phyloP scores from a whole-genome alignment of 2,888 invertebrate genomes.

The Lobophora halterata region DNA sequence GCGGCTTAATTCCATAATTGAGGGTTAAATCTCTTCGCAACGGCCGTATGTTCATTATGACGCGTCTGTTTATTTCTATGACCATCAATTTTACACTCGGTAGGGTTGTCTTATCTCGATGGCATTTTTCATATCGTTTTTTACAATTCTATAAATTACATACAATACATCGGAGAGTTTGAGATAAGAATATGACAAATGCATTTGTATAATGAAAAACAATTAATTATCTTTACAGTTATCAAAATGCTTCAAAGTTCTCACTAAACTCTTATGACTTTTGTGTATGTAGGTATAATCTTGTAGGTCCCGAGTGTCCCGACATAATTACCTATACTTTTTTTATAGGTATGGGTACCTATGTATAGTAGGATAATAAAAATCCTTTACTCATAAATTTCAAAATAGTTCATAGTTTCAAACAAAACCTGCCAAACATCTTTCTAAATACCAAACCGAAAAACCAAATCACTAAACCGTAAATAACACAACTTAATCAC shows the following conservation, averaged over 20 bases:
- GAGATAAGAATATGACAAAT: no score
- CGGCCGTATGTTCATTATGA: conserved; percentile 69
- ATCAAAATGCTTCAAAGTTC: no score
- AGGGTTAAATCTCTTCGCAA: conserved; percentile 74
- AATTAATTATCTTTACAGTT: no score
- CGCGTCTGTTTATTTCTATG: conserved; percentile 49
- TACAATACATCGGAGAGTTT: no score
- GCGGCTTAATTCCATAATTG: conserved; percentile 77
- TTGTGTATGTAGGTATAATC: no score
- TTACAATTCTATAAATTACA: conserved; percentile 32
- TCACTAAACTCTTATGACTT: no score
- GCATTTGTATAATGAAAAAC: no score
- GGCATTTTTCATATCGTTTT: conserved; percentile 39
- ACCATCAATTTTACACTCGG: conserved; percentile 35
- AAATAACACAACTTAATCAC: conserved; percentile 35
- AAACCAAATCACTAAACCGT: conserved; percentile 21
- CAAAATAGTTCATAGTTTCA: not conserved
- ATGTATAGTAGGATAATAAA: no score
- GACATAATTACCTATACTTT: no score
- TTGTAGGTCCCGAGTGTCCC: no score
- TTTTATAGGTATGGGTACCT: no score
- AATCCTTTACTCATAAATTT: no score
- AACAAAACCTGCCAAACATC: not conserved
- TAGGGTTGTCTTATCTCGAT: conserved; percentile 52
- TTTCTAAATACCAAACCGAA: not conserved